Evolutionary conservation across 35 echinoderm and acorn worm genomes (phyloP).

Genomic region (Hemicentrotus pulcherrimus): DNA sequence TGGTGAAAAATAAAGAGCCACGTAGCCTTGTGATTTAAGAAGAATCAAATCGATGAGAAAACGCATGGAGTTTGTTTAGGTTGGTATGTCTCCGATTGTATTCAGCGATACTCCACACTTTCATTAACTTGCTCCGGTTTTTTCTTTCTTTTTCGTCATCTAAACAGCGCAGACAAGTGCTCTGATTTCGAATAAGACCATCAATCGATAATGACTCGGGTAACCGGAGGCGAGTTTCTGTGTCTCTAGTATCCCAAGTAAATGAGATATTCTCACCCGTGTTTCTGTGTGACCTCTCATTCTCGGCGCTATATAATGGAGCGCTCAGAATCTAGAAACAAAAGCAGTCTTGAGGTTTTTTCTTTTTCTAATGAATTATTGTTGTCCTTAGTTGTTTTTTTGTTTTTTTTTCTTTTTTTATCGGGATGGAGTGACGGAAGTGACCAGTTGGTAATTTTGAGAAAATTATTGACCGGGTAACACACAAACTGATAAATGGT

Average conservation of each 20-base stretch:
- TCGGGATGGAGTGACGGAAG: too few species aligned
- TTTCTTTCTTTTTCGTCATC: neutral
- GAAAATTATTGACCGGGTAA: too few species aligned
- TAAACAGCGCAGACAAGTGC: neutral
- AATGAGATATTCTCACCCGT: neutral
- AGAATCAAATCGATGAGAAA: neutral
- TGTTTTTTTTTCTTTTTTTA: too few species aligned
- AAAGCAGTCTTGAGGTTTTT: neutral
- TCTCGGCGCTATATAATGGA: neutral
- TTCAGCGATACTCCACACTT: neutral
- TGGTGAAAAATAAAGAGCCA: neutral
- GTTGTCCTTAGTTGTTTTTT: too few species aligned
- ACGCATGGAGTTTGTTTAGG: neutral
- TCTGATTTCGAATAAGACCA: neutral
- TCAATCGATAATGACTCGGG: slow-evolving; percentile 8
- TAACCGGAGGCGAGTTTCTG: neutral
- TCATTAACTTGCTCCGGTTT: slow-evolving; percentile 1
- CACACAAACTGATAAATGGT: too few species aligned
- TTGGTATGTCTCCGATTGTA: neutral
- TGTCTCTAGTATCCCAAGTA: neutral
- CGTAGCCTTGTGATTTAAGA: neutral
- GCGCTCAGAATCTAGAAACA: neutral
- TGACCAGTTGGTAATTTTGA: too few species aligned
- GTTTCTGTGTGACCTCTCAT: neutral
- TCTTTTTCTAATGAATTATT: too few species aligned